phyloP scores from a whole-genome alignment of 1,140 invertebrate genomes.

The Meteorus sp. region DNA sequence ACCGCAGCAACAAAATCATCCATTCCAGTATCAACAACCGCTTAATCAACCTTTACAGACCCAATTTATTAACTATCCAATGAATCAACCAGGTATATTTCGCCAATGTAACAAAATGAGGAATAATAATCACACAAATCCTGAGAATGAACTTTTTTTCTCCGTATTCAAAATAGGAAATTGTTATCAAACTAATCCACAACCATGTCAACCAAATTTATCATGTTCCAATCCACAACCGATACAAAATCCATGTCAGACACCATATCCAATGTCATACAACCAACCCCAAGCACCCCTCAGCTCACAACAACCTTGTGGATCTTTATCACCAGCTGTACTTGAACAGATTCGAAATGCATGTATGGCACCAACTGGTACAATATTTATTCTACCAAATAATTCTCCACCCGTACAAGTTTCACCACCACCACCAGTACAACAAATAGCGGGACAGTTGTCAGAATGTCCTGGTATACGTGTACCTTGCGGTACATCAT shows the following conservation, averaged over 20 bases:
- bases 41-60: conserved; percentile 23
- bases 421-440: conserved; percentile 15
- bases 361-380: conserved; percentile 33
- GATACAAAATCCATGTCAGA: conserved; percentile 2
- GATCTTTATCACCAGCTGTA: conserved; percentile 31
- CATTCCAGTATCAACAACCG: conserved; percentile 28
- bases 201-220: conserved; percentile 8
- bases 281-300: conserved; percentile 1
- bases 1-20: conserved; percentile 22
- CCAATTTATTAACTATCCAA: conserved; percentile 10
- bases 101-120: conserved; percentile 9
- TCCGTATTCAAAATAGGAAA: no score
- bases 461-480: conserved; percentile 19
- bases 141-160: not conserved
- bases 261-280: not conserved
- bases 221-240: not conserved
- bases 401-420: conserved; percentile 26
- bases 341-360: conserved; percentile 44
- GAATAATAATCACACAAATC: no score
- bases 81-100: conserved; percentile 34
- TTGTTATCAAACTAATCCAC: not conserved
- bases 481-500: conserved; percentile 15
- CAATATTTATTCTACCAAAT: conserved; percentile 50
- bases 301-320: conserved; percentile 1
- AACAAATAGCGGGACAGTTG: not conserved